Evolutionary conservation across 1,140 invertebrate species (phyloP), one percentile per base, ranked within the genome.

Genomic region (Eciton burchellii): DNA sequence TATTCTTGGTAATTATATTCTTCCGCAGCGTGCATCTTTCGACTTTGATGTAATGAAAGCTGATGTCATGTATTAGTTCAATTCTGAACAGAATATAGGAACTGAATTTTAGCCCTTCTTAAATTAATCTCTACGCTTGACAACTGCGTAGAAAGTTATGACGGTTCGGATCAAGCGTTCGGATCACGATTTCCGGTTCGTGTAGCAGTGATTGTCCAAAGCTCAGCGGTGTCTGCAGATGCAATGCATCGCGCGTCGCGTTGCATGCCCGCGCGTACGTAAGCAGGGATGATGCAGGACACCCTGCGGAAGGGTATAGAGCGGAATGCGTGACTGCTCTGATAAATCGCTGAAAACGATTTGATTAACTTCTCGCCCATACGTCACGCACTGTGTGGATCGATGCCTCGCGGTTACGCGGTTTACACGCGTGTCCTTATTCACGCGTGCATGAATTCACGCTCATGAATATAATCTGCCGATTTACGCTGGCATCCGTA

Each of bases 321-420:
- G 41, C 72, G n/a, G n/a, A 62, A 49, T 54, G 59, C 26, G 35
- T 52, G 60, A 66, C 59, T 21, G n/a, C 21, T 19, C 56, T 82
- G 81, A 89, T 85, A 87, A 87, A 89, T 89, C 65, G 83, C 24
- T 82, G 83, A 84, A 87, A 88, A 89, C 85, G 81, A 84, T 87
- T 89, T 85, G 85, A 89, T 89, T 85, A 85, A 89, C 88, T 87
- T 83, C 81, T 83, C 81, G 66, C 43, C 66, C 56, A 87, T 89
- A 82, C 74, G 81, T 88, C 76, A 88, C 60, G 41, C 26, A n/a
- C n/a, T n/a, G 35, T 41, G 71, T 68, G 70, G 81, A 82, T 85
- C 81, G 84, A 87, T 82, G 77, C 57, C 24, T 24, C 52, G 66
- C 59, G 82, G 82, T 84, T 81, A 83, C 70, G 47, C 71, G 84